Evolutionary conservation across 1,140 invertebrate species (phyloP).

Genomic region (Drosophila parvula): DNA sequence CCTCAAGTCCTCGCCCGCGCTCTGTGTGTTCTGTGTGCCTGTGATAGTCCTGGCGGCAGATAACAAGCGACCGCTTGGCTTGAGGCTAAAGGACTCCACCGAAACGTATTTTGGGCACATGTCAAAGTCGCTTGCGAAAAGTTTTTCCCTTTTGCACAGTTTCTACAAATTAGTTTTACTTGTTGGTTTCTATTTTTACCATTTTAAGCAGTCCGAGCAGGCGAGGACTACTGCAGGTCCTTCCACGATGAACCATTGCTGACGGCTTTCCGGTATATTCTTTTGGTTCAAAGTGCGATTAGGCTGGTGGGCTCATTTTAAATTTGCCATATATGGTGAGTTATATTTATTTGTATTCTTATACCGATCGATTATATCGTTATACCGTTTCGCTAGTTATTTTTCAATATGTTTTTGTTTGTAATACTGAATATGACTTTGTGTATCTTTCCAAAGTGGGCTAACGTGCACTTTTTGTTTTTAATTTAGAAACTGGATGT

Average conservation of each 20-base stretch:
- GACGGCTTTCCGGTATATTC: background rate
- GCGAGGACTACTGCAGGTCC: conserved; percentile 7
- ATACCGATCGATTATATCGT: no score
- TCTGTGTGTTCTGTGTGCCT: conserved; percentile 25
- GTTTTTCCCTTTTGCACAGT: conserved; percentile 46
- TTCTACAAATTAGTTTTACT: conserved; percentile 77
- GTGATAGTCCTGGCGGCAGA: conserved; percentile 47
- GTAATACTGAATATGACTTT: no score
- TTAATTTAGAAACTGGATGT: no score
- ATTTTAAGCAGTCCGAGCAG: conserved; percentile 21
- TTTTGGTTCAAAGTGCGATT: background rate
- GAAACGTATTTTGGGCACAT: conserved; percentile 69
- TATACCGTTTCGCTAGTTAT: no score
- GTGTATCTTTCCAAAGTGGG: no score
- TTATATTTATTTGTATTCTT: no score
- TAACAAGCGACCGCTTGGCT: conserved; percentile 58
- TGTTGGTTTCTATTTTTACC: conserved; percentile 47
- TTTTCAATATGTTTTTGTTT: no score
- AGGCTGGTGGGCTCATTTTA: background rate
- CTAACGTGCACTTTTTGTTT: no score
- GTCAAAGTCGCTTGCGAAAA: conserved; percentile 69
- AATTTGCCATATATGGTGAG: background rate
- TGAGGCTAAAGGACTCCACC: conserved; percentile 67
- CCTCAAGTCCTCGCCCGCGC: background rate
- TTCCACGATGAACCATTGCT: background rate